phyloP scores from a whole-genome alignment of 1,140 invertebrate genomes.

The Arion vulgaris region DNA sequence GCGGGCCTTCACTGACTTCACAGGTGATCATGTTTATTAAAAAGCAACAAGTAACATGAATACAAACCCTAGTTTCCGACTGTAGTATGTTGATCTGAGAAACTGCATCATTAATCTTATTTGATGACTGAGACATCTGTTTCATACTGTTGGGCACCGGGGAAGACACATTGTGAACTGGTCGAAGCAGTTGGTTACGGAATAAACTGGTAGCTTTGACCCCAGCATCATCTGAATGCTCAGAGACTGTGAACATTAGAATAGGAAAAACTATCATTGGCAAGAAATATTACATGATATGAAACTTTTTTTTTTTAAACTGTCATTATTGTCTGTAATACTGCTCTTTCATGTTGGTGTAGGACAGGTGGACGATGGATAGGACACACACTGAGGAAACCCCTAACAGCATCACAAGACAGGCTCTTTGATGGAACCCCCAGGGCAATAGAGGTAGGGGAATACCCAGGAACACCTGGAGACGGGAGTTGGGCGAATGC shows the following conservation, averaged over 20 bases:
- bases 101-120: not conserved
- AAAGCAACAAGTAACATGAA: constrained; percentile 34
- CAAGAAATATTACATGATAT: too few species aligned
- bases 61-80: constrained; percentile 1
- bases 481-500: too few species aligned
- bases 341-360: too few species aligned
- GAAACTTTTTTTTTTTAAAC: too few species aligned
- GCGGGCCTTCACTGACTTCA: too few species aligned
- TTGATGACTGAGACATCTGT: constrained; percentile 11
- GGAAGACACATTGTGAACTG: constrained; percentile 10
- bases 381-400: too few species aligned
- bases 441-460: too few species aligned
- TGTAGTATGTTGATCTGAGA: constrained; percentile 23
- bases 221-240: constrained; percentile 49
- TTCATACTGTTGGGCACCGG: not conserved
- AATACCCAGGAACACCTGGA: too few species aligned
- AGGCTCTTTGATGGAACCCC: too few species aligned
- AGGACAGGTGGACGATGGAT: too few species aligned
- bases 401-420: too few species aligned
- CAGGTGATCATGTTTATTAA: not conserved
- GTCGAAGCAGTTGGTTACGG: constrained; percentile 59
- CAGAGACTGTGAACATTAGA: not conserved
- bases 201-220: constrained; percentile 61
- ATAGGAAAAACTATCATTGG: not conserved
- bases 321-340: too few species aligned